Base-by-base conservation (phyloP, 2,888 invertebrate genomes). In the Pherbina coryleti region DNA sequence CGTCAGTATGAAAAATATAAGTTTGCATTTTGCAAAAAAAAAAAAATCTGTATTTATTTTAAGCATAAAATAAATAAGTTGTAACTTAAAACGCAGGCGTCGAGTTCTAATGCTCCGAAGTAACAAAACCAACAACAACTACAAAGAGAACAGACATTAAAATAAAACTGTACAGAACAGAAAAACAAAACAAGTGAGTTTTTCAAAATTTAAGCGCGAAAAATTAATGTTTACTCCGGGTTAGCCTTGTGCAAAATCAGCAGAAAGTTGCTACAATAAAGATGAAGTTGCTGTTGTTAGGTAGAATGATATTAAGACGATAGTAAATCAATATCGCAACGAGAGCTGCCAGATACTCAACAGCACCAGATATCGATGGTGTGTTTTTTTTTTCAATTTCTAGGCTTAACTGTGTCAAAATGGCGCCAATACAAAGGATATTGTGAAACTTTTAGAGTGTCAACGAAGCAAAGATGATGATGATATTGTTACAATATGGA, bases 81-180 rank as follows among this genome's bases (percentile, higher is more conserved):
- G 78, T 57, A 78, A 78, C 72, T 53, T 1, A 67, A 78, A 60
- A 71, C 73, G 55, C 5, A 62, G 28, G 75, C 76, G 74, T 79
- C 79, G 37, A 17, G 74, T 79, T 79, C 78, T 78, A 79, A 79
- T 76, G 76, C 49, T 53, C 9, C 31, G 31, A 64, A 62, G n/a
- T 28, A 25, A 25, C 11, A 67, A 25, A 44, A 25, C 5, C 28
- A 22, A 17, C 60, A 60, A 60, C 28, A 60, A 25, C 25, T n/a
- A n/a, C n/a, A n/a, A n/a, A n/a, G 5, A 34, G 67, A 49, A 44
- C 51, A 25, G n/a, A n/a, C 34, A 25, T 5, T 31, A 64, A n/a
- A 4, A 19, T 25, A 60, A 51, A 62, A 28, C 8, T 62, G 7
- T 5, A 25, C 37, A 44, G 14, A 44, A 37, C 37, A 37, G 8